These are phyloP conservation scores for Poecilobothrus nobilitatus DNA, from an alignment of 2,888 invertebrate genomes.

Conservation along the genomic window DNA sequence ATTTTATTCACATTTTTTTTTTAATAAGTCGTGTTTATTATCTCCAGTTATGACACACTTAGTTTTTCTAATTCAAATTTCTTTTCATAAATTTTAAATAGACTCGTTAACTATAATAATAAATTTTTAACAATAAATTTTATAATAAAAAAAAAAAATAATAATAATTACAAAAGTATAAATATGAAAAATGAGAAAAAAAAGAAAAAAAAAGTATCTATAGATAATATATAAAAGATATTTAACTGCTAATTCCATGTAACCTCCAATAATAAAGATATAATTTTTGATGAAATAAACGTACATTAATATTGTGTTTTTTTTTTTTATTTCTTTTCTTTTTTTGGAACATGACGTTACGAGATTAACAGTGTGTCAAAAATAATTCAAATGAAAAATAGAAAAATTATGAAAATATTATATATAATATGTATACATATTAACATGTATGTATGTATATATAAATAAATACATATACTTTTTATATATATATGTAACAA, in stretches of 20 bases:
- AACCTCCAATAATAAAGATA: constrained; percentile 4
- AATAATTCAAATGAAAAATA: constrained; percentile 5
- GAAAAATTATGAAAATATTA: background rate
- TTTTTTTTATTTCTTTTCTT: background rate
- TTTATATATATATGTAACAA: too few relatives aligned
- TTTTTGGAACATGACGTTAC: background rate
- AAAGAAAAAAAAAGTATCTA: too few relatives aligned
- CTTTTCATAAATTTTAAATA: background rate
- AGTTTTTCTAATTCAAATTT: too few relatives aligned
- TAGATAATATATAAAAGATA: background rate
- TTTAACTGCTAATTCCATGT: constrained; percentile 6
- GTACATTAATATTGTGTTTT: background rate
- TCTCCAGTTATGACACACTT: too few relatives aligned
- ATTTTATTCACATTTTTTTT: too few relatives aligned
- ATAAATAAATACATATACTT: background rate
- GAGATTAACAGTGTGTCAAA: background rate
- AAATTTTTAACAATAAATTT: background rate
- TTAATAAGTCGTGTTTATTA: too few relatives aligned
- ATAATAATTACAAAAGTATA: background rate
- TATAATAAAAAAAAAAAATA: too few relatives aligned
- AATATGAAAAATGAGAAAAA: background rate
- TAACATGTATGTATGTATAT: background rate
- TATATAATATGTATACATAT: background rate
- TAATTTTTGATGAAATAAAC: background rate
- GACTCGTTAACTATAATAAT: constrained; percentile 6